phyloP scores from a whole-genome alignment of 23 tunicate species.

The Botrylloides violaceus region DNA sequence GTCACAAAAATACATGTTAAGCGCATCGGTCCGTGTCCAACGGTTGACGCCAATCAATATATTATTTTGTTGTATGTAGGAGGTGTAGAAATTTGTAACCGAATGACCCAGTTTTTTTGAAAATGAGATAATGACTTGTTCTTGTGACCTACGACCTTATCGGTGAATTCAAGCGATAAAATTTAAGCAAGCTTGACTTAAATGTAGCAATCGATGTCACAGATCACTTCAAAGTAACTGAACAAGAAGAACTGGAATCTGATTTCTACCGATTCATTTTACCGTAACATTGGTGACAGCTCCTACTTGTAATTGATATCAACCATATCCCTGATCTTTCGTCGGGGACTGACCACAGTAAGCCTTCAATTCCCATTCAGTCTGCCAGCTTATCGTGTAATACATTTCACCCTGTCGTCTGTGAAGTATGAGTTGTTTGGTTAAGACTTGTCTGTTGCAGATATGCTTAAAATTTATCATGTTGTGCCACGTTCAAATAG shows the following conservation, averaged over 20 bases:
- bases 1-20: background rate
- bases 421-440: background rate
- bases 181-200: constrained; percentile 1
- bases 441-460: constrained; percentile 1
- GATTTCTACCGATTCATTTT: constrained; percentile 21
- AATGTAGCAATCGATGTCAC: constrained; percentile 3
- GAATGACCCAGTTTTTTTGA: background rate
- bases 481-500: constrained; percentile 1
- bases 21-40: background rate
- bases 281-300: constrained; percentile 43
- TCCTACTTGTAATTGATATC: constrained; percentile 18
- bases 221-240: background rate
- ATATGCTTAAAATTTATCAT: constrained; percentile 5
- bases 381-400: constrained; percentile 8
- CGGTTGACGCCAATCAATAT: background rate
- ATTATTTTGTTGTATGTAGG: background rate
- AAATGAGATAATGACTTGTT: background rate
- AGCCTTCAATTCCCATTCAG: constrained; percentile 19
- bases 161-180: background rate
- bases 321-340: constrained; percentile 26
- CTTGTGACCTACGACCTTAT: background rate
- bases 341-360: constrained; percentile 22
- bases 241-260: background rate
- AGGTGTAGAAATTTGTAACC: background rate
- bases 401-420: background rate